Evolutionary conservation across 1,140 invertebrate species (phyloP), one percentile per base, ranked within the genome.

Genomic region (Meteorus sp.): DNA sequence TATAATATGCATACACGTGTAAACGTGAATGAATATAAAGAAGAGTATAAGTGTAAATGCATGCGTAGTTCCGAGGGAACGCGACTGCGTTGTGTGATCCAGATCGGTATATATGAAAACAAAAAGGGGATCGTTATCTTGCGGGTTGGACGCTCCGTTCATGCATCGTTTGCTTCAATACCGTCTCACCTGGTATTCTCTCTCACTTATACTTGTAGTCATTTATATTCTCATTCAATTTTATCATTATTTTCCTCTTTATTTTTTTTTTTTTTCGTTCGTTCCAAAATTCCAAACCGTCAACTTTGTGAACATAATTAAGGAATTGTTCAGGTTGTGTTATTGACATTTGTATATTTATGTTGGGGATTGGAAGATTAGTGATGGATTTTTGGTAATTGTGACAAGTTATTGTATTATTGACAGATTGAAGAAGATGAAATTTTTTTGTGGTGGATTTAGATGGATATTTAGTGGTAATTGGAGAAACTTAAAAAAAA

Each of bases 51-150:
- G 31, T 41, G 57, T 60, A 27, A 44, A 48, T 69, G 58, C 41
- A 52, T 67, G 60, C 67, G 59, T 66, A 62, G 52, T 37, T 29
- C 52, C 35, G 62, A 60, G 62, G 62, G 63, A 65, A 69, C 61
- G 35, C 35, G 35, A 29, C 27, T 9, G 57, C 64, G 63, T 71
- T 71, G 70, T 64, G 66, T 67, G 70, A 74, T 74, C 72, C 69
- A 71, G 69, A 73, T 74, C 72, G 60, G 35, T 7, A n/a, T n/a
- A n/a, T n/a, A n/a, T n/a, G n/a, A n/a, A n/a, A n/a, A 39, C 6
- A 33, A 11, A 52, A 54, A 66, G 65, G 64, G 62, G 71, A 74
- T 74, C 70, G 41, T 71, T 74, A 74, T 74, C 72, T 74, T 35
- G 57, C 55, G 66, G 64, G 29, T 23, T 65, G 62, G 62, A 59